A percentile compares a stretch with the other conserved stretches of the same genome.
phyloP scores from a whole-genome alignment of 2,797 vertebrate species.

The Nyctibius grandis region DNA sequence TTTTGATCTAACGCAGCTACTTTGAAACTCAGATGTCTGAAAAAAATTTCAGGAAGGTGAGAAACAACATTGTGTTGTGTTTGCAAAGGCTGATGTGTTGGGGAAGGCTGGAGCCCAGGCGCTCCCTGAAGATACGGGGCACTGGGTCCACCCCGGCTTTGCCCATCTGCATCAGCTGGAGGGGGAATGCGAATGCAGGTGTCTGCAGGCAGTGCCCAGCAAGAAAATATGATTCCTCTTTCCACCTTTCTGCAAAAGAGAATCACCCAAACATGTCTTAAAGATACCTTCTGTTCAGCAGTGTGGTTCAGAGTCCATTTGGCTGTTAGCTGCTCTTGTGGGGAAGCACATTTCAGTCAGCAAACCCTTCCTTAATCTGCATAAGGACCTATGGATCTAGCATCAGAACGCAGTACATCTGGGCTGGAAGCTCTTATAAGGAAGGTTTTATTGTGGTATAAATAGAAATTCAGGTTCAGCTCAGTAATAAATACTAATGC shows the following conservation, averaged over 20 bases:
- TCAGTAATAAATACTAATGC: neutral
- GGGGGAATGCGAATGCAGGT: fast-evolving
- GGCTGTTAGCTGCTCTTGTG: neutral
- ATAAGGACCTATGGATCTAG: neutral
- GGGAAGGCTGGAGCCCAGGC: neutral
- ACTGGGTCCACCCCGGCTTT: neutral
- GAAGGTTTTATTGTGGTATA: neutral
- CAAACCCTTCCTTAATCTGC: neutral
- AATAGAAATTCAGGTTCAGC: neutral
- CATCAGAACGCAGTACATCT: neutral
- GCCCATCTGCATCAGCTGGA: neutral
- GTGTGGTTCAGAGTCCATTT: neutral
- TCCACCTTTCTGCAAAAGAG: neutral
- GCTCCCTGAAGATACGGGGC: neutral
- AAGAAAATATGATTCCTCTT: neutral
- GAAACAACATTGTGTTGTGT: neutral
- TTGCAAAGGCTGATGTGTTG: neutral
- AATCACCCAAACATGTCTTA: neutral
- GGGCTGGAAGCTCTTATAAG: neutral
- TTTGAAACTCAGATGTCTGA: neutral
- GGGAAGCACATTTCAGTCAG: neutral
- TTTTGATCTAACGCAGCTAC: neutral
- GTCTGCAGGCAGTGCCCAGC: neutral
- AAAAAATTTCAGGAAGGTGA: neutral
- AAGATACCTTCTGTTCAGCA: neutral